Percentiles rank a stretch among this genome's conserved stretches.
phyloP scores from a whole-genome alignment of 2,797 vertebrate genomes.

The Lagocephalus sceleratus region DNA sequence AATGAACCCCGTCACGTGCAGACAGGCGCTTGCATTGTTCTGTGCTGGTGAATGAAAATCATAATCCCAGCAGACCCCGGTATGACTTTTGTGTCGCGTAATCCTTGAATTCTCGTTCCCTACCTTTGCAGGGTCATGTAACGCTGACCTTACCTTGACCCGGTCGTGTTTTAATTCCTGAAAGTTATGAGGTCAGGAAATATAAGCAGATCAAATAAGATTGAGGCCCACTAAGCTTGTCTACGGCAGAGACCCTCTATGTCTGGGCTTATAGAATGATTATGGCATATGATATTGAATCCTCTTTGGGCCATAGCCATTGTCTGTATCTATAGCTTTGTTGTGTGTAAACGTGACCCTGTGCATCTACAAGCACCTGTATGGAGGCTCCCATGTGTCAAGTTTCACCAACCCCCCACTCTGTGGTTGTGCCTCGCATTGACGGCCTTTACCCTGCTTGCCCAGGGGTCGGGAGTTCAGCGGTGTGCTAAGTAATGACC shows the following conservation, averaged over 20 bases:
- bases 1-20: slow-evolving; percentile 34
- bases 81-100: neutral
- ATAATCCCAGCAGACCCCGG: neutral
- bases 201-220: slow-evolving; percentile 67
- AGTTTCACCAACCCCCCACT: slow-evolving; percentile 18
- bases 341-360: slow-evolving; percentile 30
- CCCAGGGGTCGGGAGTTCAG: slow-evolving; percentile 68
- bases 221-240: slow-evolving; percentile 59
- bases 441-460: slow-evolving; percentile 34
- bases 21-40: slow-evolving; percentile 22
- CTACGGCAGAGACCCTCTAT: slow-evolving; percentile 54
- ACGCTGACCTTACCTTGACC: slow-evolving; percentile 49
- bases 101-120: neutral
- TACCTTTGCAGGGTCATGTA: slow-evolving; percentile 19
- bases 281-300: slow-evolving; percentile 74
- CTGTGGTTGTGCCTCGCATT: slow-evolving; percentile 32
- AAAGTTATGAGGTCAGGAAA: slow-evolving; percentile 59
- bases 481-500: slow-evolving; percentile 55
- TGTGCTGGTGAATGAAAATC: slow-evolving; percentile 34
- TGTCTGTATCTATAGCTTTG: slow-evolving; percentile 41
- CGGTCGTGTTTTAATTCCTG: slow-evolving; percentile 45
- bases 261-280: slow-evolving; percentile 63
- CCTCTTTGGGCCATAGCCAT: slow-evolving; percentile 59
- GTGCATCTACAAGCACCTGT: slow-evolving; percentile 19
- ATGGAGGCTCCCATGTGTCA: slow-evolving; percentile 28